Evolutionary conservation across 1,140 invertebrate genomes (phyloP).

Genomic region (Bombus confusus): DNA sequence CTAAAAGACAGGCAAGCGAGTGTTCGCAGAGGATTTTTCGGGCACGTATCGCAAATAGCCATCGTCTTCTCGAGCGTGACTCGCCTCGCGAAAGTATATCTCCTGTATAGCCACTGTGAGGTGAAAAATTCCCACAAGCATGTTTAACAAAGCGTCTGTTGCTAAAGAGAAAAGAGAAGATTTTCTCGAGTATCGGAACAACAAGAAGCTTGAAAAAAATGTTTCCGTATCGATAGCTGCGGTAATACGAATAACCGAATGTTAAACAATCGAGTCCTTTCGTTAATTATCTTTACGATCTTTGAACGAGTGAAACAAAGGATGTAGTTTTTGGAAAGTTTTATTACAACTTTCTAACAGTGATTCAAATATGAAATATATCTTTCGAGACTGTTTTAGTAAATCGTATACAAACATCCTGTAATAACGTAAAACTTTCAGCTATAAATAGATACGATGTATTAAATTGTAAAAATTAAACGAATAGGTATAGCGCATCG

Average conservation of each 20-base stretch:
- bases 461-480: constrained; percentile 24
- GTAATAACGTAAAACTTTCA: constrained; percentile 29
- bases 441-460: constrained; percentile 41
- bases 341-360: constrained; percentile 54
- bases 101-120: neutral
- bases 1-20: neutral
- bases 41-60: neutral
- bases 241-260: neutral
- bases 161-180: constrained; percentile 68
- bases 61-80: neutral
- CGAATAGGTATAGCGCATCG: neutral
- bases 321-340: constrained; percentile 31
- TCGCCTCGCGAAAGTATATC: neutral
- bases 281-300: neutral
- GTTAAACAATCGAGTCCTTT: neutral
- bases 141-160: constrained; percentile 66
- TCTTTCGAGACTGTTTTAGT: constrained; percentile 7
- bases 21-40: neutral
- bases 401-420: constrained; percentile 53
- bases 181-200: constrained; percentile 41
- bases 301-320: constrained; percentile 30
- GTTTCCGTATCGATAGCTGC: neutral
- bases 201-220: constrained; percentile 68
- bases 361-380: constrained; percentile 23
- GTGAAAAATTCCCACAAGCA: constrained; percentile 54